Conservation (phyloP, 2,797 vertebrate species). For the Peromyscus melanophrys region DNA sequence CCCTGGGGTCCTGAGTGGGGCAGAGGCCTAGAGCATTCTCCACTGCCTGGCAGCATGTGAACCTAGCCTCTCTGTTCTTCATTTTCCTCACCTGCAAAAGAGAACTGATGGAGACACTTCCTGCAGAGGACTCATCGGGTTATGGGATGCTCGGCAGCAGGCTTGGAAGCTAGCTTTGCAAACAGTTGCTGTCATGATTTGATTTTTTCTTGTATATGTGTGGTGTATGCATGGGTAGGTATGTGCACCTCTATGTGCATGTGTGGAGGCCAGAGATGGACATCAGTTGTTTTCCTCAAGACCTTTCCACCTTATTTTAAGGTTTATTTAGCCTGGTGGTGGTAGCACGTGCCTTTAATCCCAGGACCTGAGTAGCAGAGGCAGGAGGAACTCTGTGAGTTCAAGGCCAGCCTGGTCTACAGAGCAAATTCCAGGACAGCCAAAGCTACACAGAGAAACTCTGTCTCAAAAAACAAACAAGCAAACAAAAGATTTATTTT, state of each 20-base stretch:
- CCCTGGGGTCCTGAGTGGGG: neutral
- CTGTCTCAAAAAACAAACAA: neutral
- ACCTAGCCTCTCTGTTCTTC: neutral
- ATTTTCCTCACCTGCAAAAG: neutral
- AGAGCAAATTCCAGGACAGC: neutral
- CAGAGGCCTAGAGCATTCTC: neutral
- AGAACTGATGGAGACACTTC: neutral
- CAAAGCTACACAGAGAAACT: neutral
- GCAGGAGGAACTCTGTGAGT: neutral
- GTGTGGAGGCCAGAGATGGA: neutral
- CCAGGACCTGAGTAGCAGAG: neutral
- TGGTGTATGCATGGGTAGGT: neutral
- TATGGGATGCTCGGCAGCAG: neutral
- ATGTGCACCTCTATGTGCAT: neutral
- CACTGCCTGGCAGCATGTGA: neutral
- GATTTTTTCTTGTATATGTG: neutral
- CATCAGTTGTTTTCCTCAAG: neutral
- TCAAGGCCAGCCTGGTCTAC: neutral
- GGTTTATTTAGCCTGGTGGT: neutral
- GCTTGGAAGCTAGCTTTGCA: neutral
- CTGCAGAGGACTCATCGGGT: neutral
- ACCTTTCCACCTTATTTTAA: neutral
- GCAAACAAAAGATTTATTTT: neutral
- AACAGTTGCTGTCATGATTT: neutral
- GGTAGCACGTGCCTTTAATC: neutral